These are phyloP conservation scores for Gnathonemus longibarbis DNA, from an alignment of 2,113 vertebrate genomes.

Conservation along the genomic window DNA sequence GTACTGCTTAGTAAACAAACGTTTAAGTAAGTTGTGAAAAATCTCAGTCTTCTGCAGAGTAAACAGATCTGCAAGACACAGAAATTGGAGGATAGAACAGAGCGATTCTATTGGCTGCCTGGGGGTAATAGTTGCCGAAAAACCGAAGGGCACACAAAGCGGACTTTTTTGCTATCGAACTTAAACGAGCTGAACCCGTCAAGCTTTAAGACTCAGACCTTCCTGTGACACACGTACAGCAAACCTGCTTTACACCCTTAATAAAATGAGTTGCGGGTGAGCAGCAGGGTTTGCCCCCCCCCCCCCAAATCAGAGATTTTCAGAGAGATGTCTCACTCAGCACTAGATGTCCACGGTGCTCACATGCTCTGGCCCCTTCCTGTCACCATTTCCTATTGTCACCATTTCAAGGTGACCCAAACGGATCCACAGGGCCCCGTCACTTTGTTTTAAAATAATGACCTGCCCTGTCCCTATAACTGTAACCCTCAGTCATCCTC, in stretches of 20 bases:
- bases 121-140: not conserved
- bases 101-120: not conserved
- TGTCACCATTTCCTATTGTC: not conserved
- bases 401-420: not conserved
- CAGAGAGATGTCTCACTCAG: not conserved
- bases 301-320: not conserved
- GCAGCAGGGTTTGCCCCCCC: not conserved
- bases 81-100: not conserved
- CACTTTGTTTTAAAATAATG: not conserved
- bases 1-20: not conserved
- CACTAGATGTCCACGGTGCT: not conserved
- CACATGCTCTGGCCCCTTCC: not conserved
- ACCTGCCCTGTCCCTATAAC: not conserved
- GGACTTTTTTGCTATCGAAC: not conserved
- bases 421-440: not conserved
- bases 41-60: not conserved
- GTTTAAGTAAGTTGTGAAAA: not conserved
- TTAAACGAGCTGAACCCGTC: not conserved
- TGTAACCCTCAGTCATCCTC: not conserved
- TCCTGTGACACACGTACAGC: not conserved
- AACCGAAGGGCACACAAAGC: not conserved
- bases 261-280: not conserved
- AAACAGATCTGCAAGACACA: not conserved
- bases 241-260: not conserved
- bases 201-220: not conserved